phyloP scores from a whole-genome alignment of 2,797 vertebrate species.

The Todus mexicanus region DNA sequence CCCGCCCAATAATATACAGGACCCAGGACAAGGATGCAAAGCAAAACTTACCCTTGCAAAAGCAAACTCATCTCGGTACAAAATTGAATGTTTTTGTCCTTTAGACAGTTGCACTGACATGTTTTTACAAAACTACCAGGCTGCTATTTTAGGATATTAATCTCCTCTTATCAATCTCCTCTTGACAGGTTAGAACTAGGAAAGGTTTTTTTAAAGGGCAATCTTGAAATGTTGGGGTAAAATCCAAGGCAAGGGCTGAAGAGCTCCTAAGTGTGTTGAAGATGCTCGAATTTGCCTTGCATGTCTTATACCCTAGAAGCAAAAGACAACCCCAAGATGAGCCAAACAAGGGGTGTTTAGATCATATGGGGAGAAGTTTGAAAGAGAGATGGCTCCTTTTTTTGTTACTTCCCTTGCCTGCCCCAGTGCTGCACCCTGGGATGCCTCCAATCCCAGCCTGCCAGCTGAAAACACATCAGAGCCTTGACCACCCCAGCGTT shows the following conservation, averaged over 20 bases:
- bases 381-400: neutral
- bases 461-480: neutral
- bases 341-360: neutral
- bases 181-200: neutral
- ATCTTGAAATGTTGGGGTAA: neutral
- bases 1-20: neutral
- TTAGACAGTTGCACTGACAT: accelerated
- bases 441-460: neutral
- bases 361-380: neutral
- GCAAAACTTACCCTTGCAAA: neutral
- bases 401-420: neutral
- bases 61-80: neutral
- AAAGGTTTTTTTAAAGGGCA: neutral
- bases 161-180: neutral
- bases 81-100: neutral
- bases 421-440: neutral
- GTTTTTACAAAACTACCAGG: neutral
- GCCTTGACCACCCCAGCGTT: neutral
- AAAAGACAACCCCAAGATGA: neutral
- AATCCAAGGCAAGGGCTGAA: neutral
- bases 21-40: neutral
- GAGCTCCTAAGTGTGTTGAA: neutral
- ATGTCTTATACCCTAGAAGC: neutral
- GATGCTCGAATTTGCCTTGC: neutral
- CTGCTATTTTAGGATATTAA: neutral